phyloP scores from a whole-genome alignment of 2,888 invertebrate genomes.

The Amorpha juglandis region DNA sequence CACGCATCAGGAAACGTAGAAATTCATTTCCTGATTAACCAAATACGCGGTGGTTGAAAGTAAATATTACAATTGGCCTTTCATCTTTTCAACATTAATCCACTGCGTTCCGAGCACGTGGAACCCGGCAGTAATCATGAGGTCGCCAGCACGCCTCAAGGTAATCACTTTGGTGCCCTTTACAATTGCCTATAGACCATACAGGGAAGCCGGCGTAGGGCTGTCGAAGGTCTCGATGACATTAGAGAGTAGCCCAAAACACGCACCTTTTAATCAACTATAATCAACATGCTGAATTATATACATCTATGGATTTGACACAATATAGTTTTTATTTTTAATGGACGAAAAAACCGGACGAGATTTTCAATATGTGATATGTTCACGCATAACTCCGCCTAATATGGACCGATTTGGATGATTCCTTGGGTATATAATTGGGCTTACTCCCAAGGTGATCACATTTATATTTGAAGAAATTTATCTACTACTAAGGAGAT shows the following conservation, averaged over 20 bases:
- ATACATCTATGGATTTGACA: neutral
- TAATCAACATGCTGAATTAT: neutral
- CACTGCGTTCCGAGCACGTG: constrained; percentile 51
- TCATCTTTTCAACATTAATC: constrained; percentile 62
- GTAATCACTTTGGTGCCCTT: constrained; percentile 68
- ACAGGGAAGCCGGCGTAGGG: constrained; percentile 52
- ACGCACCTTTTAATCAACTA: neutral
- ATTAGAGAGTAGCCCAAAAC: neutral
- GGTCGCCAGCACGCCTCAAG: constrained; percentile 60
- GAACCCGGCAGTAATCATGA: constrained; percentile 72
- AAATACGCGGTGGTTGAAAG: constrained; percentile 58
- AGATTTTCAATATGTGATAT: too few species aligned
- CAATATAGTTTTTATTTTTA: too few species aligned
- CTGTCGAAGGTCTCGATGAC: constrained; percentile 29
- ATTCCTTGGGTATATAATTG: too few species aligned
- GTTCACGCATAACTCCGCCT: too few species aligned
- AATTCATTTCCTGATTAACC: constrained; percentile 61
- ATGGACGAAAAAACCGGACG: too few species aligned
- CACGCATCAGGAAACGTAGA: constrained; percentile 53
- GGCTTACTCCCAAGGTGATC: too few species aligned
- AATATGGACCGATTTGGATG: too few species aligned
- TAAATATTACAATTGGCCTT: constrained; percentile 60
- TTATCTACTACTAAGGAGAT: too few species aligned
- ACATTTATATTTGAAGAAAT: too few species aligned
- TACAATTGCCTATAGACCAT: constrained; percentile 56